These are phyloP conservation scores for Fregetta grallaria DNA, from an alignment of 2,113 vertebrate genomes.

Conservation along the genomic window DNA sequence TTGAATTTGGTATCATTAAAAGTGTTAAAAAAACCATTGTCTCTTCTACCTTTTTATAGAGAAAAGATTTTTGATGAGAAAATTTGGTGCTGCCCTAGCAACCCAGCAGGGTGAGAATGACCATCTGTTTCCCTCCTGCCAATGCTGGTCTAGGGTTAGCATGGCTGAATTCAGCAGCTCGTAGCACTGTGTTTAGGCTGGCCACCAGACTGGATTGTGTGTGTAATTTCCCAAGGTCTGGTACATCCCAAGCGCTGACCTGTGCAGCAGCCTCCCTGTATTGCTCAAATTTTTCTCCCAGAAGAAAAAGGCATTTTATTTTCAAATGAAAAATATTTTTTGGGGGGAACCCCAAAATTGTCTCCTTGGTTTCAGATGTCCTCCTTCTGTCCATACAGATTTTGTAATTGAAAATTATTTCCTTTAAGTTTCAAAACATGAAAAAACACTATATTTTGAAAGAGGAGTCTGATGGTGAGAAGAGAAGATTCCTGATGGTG, in stretches of 20 bases:
- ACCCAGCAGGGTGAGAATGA: not conserved
- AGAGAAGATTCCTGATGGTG: not conserved
- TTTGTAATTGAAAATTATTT: not conserved
- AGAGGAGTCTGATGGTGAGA: not conserved
- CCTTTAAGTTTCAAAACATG: not conserved
- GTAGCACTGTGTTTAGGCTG: not conserved
- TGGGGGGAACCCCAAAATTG: not conserved
- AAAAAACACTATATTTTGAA: not conserved
- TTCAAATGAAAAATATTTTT: not conserved
- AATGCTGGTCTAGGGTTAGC: not conserved
- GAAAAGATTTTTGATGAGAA: conserved; percentile 2
- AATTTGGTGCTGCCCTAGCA: not conserved
- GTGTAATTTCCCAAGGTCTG: not conserved
- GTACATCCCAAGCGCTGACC: not conserved
- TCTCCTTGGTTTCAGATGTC: not conserved
- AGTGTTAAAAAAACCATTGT: conserved; percentile 20
- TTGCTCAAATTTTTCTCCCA: not conserved
- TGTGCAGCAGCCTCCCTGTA: not conserved
- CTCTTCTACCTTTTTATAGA: not conserved
- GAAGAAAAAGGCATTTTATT: not conserved
- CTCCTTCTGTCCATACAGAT: not conserved
- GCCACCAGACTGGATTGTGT: too few relatives aligned
- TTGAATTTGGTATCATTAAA: conserved; percentile 55
- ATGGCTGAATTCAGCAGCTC: not conserved
- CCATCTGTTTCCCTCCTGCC: not conserved